Evolutionary conservation across 2,797 vertebrate genomes (phyloP).

Genomic region (Alauda arvensis): DNA sequence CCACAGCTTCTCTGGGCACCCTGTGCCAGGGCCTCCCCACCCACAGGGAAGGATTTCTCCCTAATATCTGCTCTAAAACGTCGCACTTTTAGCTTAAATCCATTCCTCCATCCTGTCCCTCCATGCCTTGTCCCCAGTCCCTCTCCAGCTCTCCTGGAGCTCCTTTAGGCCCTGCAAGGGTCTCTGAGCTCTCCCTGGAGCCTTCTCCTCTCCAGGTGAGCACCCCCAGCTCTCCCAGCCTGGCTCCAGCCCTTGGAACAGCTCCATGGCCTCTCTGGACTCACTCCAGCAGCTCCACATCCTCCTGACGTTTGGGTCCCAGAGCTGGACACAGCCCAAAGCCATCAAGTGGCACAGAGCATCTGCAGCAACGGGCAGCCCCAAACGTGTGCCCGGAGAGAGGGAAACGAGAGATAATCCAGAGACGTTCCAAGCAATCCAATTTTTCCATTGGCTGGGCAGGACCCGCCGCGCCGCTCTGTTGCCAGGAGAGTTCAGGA

Average conservation of each 20-base stretch:
- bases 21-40: fast-evolving
- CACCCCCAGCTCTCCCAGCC: neutral
- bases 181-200: neutral
- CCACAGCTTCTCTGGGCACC: neutral
- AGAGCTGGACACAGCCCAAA: neutral
- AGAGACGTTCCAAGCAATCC: neutral
- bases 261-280: neutral
- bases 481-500: neutral
- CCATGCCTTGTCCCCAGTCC: neutral
- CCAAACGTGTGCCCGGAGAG: fast-evolving
- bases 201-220: fast-evolving
- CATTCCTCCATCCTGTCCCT: neutral
- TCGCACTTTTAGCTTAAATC: neutral
- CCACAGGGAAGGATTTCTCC: fast-evolving
- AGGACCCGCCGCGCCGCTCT: neutral
- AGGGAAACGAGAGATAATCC: fast-evolving
- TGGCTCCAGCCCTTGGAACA: neutral
- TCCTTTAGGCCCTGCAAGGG: fast-evolving
- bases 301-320: neutral
- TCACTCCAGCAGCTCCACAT: fast-evolving
- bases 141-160: neutral
- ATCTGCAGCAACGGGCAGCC: neutral
- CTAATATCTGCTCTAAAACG: neutral
- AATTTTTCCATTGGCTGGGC: neutral
- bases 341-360: neutral